A percentile compares a stretch with the other conserved stretches of the same genome.
These are phyloP conservation scores for Drosophila watanabei DNA, from an alignment of 1,140 invertebrate genomes.

Conservation along the genomic window DNA sequence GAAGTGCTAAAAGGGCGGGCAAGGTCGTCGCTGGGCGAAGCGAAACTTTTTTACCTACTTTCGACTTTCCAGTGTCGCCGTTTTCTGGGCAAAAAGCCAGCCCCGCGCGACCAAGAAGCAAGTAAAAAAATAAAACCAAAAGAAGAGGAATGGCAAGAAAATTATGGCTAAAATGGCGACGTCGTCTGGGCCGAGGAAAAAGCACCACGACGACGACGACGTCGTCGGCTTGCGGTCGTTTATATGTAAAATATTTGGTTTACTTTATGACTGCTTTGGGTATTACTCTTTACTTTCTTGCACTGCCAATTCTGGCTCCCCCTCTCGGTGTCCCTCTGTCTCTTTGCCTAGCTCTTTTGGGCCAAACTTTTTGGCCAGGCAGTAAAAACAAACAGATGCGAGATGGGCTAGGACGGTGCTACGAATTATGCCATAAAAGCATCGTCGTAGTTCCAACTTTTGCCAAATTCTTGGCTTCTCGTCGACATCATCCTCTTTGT, in stretches of 20 bases:
- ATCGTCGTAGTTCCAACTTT: conserved; percentile 62
- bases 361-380: conserved; percentile 65
- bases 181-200: conserved; percentile 64
- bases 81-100: conserved; percentile 63
- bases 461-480: conserved; percentile 73
- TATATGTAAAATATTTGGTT: conserved; percentile 84
- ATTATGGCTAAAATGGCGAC: conserved; percentile 76
- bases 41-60: conserved; percentile 77
- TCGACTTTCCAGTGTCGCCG: conserved; percentile 69
- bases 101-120: background rate
- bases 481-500: conserved; percentile 42
- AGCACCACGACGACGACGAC: conserved; percentile 49
- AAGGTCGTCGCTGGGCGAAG: conserved; percentile 58
- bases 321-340: background rate
- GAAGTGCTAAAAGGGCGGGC: conserved; percentile 48
- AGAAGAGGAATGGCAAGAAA: conserved; percentile 35
- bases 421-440: conserved; percentile 81
- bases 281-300: conserved; percentile 82
- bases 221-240: conserved; percentile 76
- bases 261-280: conserved; percentile 83
- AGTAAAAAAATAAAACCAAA: no score
- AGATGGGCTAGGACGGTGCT: conserved; percentile 39
- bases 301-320: conserved; percentile 65
- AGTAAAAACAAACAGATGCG: conserved; percentile 68
- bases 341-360: conserved; percentile 11